Conservation (phyloP, 2,113 vertebrate species). For the Scopus umbretta region DNA sequence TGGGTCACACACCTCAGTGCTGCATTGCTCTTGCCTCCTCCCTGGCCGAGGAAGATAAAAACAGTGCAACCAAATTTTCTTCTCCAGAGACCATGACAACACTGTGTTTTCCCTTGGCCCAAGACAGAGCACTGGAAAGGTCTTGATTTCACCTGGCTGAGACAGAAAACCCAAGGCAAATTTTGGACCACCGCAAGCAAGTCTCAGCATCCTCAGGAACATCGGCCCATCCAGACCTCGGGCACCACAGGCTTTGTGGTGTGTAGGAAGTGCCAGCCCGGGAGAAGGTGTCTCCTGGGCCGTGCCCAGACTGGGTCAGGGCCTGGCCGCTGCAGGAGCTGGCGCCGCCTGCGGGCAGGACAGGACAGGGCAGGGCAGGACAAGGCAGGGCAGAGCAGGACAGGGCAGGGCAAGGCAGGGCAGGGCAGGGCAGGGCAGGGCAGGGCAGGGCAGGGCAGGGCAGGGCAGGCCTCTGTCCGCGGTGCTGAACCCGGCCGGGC, state of each 20-base stretch:
- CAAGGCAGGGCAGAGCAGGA: neutral
- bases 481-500: neutral
- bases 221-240: neutral
- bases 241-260: neutral
- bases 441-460: neutral
- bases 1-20: rapidly evolving
- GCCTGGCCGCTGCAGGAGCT: neutral
- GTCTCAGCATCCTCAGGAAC: neutral
- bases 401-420: neutral
- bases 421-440: neutral
- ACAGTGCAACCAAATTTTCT: neutral
- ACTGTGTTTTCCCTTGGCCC: neutral
- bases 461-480: neutral
- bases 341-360: neutral
- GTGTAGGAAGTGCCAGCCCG: neutral
- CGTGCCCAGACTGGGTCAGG: no score
- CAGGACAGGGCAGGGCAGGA: neutral
- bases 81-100: neutral
- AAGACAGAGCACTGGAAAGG: neutral
- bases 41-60: no score
- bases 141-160: neutral
- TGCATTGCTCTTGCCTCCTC: neutral
- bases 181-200: neutral
- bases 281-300: rapidly evolving
- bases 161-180: neutral